Evolutionary conservation across 2,888 invertebrate genomes (phyloP), one percentile per base, ranked within the genome.

Genomic region (Erynnis tages): DNA sequence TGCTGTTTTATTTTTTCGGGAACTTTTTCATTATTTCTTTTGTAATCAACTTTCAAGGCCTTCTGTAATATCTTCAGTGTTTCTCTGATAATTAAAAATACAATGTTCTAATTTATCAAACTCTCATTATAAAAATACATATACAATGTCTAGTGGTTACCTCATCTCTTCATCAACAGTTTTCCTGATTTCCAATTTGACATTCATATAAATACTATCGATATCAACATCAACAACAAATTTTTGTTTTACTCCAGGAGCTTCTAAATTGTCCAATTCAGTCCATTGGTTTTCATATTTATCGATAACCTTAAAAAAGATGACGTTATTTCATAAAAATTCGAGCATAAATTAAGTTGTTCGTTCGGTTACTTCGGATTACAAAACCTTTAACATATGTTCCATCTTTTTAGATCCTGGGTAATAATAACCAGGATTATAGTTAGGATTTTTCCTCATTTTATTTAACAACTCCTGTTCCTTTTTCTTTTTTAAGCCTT

Each of bases 401-500:
- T 63, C 43, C 11, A 68, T 72, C 55, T 66, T 74, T 32, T 71
- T 75, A 0, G 85, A 84, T 35, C 59, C 35, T 4, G 82, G 84
- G 40, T 73, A 87, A 1, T 59, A 2, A 49, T 73, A 87, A 2
- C 86, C 86, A 1, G 85, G 84, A 57, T 85, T 83, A 60, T 70
- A 58, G 0, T 59, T 71, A 13, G 84, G 84, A 47, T 82, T 80
- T 59, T 79, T 84, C 79, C 80, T 78, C 41, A 82, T 69, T 55
- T 83, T 86, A 49, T 63, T 69, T n/a, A 73, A 41, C 3, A 80
- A 44, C 1, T 61, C 56, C 19, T 67, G 70, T 57, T 83, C 72
- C 25, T 60, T 25, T 41, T 72, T 82, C 35, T 67, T 59, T 41
- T 72, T 74, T 52, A 61, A 61, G 14, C 64, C 53, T 47, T 73